Conservation (phyloP, 2,888 invertebrate species). For the Thecocarcelia acutangulata region DNA sequence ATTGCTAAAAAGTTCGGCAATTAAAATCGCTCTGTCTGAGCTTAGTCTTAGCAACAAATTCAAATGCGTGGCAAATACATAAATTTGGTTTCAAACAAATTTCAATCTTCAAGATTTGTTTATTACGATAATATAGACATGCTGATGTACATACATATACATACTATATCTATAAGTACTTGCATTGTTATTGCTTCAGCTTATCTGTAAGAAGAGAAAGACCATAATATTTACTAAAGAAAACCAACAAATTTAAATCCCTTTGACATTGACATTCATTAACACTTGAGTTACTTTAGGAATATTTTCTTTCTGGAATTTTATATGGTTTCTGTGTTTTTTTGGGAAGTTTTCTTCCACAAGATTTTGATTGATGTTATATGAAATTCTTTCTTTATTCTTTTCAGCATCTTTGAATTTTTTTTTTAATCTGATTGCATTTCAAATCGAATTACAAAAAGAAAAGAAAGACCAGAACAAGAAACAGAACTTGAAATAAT, state of each 20-base stretch:
- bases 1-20: no score
- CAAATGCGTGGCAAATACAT: no score
- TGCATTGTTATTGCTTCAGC: not conserved
- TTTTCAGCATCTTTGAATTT: not conserved
- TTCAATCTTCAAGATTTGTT: no score
- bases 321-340: slow-evolving; percentile 18
- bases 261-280: slow-evolving; percentile 51
- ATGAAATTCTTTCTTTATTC: slow-evolving; percentile 9
- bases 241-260: slow-evolving; percentile 23
- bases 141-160: no score
- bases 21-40: no score
- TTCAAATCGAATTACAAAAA: slow-evolving; percentile 40
- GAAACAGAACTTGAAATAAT: slow-evolving; percentile 15
- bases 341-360: slow-evolving; percentile 40
- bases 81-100: no score
- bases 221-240: not conserved
- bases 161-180: no score
- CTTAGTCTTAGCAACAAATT: no score
- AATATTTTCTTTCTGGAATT: not conserved
- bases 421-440: slow-evolving; percentile 25
- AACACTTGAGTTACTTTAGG: slow-evolving; percentile 25
- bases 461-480: slow-evolving; percentile 8
- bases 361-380: slow-evolving; percentile 20
- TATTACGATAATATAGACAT: no score
- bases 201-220: not conserved